Evolutionary conservation across 2,797 vertebrate species (phyloP).

Genomic region (Coreius guichenoti): DNA sequence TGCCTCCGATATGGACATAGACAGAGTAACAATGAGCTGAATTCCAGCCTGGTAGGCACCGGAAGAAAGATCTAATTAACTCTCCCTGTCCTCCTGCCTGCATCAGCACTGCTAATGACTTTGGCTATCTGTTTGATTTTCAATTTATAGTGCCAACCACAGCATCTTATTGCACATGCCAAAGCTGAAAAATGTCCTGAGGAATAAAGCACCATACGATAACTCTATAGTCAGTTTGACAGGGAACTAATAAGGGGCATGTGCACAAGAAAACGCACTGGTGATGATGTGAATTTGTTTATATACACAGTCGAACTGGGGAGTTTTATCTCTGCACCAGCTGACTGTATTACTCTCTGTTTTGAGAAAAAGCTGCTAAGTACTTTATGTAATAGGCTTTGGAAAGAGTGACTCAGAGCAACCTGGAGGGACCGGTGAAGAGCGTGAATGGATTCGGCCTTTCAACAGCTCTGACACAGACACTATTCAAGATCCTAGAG

Average conservation of each 20-base stretch:
- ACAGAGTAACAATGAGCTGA: constrained; percentile 47
- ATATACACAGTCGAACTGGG: not conserved
- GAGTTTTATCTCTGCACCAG: constrained; percentile 1
- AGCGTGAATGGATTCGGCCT: constrained; percentile 49
- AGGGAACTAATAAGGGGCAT: not conserved
- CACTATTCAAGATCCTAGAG: constrained; percentile 14
- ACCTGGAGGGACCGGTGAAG: constrained; percentile 60
- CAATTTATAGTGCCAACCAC: constrained; percentile 62
- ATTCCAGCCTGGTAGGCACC: constrained; percentile 55
- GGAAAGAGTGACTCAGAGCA: constrained; percentile 61
- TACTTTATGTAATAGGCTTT: constrained; percentile 71
- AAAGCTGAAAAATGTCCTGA: constrained; percentile 49
- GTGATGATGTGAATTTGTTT: constrained; percentile 23
- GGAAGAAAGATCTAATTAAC: constrained; percentile 57
- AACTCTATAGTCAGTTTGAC: not conserved
- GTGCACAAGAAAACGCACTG: not conserved
- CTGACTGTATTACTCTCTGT: constrained; percentile 45
- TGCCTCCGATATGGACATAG: constrained; percentile 50
- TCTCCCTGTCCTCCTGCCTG: constrained; percentile 48
- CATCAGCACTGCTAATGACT: constrained; percentile 65
- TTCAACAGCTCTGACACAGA: constrained; percentile 20
- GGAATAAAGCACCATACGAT: constrained; percentile 20
- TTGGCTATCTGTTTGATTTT: constrained; percentile 66
- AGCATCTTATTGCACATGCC: constrained; percentile 41
- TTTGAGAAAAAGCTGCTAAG: constrained; percentile 66